phyloP scores from a whole-genome alignment of 1,140 invertebrate species.

The Acarapis woodi region DNA sequence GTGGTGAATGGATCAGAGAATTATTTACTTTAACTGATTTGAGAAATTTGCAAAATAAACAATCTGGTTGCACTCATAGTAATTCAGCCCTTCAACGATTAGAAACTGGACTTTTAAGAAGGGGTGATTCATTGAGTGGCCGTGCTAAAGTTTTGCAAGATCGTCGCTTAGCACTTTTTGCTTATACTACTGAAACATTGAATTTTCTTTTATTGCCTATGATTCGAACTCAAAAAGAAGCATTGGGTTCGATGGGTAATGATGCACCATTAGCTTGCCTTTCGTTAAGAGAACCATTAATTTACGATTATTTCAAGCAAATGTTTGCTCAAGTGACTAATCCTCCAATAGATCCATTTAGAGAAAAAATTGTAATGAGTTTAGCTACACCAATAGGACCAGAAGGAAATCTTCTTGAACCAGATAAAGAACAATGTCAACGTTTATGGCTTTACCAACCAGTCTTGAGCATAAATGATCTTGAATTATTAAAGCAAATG shows the following conservation, averaged over 20 bases:
- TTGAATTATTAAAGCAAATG: conserved; percentile 55
- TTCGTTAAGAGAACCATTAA: conserved; percentile 67
- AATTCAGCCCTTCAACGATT: not conserved
- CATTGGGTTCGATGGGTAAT: conserved; percentile 95
- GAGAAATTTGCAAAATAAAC: not conserved
- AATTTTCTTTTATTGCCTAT: conserved; percentile 77
- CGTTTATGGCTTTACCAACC: conserved; percentile 77
- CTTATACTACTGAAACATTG: conserved; percentile 82
- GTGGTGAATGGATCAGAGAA: conserved; percentile 65
- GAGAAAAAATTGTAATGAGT: conserved; percentile 96
- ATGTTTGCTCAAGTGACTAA: conserved; percentile 99
- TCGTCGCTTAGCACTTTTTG: conserved; percentile 57
- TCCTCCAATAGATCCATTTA: conserved; percentile 97
- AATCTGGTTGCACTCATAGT: too few species aligned
- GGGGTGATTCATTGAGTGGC: conserved; percentile 6
- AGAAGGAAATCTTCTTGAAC: conserved; percentile 74
- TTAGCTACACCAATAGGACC: conserved; percentile 39
- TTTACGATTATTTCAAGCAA: conserved; percentile 96
- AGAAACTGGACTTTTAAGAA: conserved; percentile 3
- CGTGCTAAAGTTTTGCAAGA: conserved; percentile 22
- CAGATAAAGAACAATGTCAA: conserved; percentile 59
- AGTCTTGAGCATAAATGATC: conserved; percentile 63
- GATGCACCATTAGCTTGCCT: conserved; percentile 87
- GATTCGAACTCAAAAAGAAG: conserved; percentile 92
- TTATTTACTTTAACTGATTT: conserved; percentile 21